phyloP scores from a whole-genome alignment of 2,797 vertebrate species.

The Adrianichthys oophorus region DNA sequence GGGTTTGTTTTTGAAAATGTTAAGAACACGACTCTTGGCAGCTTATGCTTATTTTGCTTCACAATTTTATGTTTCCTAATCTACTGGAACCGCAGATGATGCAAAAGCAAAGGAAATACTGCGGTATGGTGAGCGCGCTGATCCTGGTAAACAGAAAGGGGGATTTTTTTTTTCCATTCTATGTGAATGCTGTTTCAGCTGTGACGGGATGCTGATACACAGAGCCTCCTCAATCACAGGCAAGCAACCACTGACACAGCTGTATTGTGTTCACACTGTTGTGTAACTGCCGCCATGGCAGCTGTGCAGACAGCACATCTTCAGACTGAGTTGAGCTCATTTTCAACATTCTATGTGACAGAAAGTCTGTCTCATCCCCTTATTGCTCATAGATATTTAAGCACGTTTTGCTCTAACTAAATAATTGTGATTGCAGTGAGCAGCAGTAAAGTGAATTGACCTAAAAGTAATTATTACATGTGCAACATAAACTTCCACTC shows the following conservation, averaged over 20 bases:
- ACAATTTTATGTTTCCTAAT: not conserved
- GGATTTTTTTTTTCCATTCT: constrained; percentile 50
- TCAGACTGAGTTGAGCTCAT: constrained; percentile 14
- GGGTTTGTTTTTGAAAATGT: not conserved
- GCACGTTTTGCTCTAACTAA: too few species aligned
- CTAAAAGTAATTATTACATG: not conserved
- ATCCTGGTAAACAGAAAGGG: constrained; percentile 35
- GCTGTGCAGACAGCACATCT: constrained; percentile 11
- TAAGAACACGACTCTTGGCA: constrained; percentile 6
- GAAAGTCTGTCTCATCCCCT: constrained; percentile 5
- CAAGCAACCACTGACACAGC: constrained; percentile 52
- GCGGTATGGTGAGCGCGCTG: constrained; percentile 30
- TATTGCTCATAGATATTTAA: not conserved
- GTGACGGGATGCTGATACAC: constrained; percentile 43
- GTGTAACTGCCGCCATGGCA: constrained; percentile 22
- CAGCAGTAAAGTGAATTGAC: not conserved
- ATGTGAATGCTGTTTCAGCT: constrained; percentile 55
- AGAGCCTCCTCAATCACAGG: constrained; percentile 29
- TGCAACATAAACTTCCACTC: constrained; percentile 11
- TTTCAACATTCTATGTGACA: constrained; percentile 12
- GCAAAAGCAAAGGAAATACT: constrained; percentile 8
- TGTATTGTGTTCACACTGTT: constrained; percentile 34
- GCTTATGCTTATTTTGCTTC: constrained; percentile 27
- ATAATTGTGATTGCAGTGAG: too few species aligned
- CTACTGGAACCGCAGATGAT: not conserved